Evolutionary conservation across 2,888 invertebrate genomes (phyloP), one percentile per base, ranked within the genome.

Genomic region (Bombylius discolor): DNA sequence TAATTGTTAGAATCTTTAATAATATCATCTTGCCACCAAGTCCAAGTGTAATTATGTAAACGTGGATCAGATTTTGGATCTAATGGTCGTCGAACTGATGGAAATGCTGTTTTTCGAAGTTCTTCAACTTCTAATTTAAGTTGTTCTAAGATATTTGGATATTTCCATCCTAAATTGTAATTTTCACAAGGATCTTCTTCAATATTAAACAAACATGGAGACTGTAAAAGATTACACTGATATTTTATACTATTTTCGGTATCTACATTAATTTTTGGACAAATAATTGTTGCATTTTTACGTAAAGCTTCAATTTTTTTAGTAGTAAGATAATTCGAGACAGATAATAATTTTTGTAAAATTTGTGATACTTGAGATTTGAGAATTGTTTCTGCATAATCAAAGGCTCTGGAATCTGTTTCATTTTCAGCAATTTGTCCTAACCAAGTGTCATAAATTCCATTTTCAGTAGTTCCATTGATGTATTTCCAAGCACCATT

Each of bases 1-100:
- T 23, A 23, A 2, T 23, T 23, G 3, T 23, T 23, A 42, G 8
- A 11, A 45, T 7, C 12, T n/a, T n/a, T 5, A 45, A 46, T 47
- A 14, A 5, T 23, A 4, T 11, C 33, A 55, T 81, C 80, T 62
- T 72, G 68, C 83, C 82, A 83, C 67, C 76, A 78, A 11, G 76
- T 74, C 83, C 83, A 83, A 1, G 77, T 78, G 55, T 75, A 72
- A 56, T 78, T 77, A 72, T 78, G 80, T 9, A 72, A 64, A 0
- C 62, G 64, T 0, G 83, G 83, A 72, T 83, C 71, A 1, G 79
- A 77, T 2, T 69, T 68, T 0, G 75, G 70, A 66, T 83, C 83
- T 1, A 70, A 69, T 3, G 75, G 60, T 57, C 80, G 78, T 34
- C 73, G 70, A 4, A 63, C 71, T 4, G 77, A 71, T 1, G 73